These are phyloP conservation scores for Noctua comes DNA, from an alignment of 2,888 invertebrate species.

Conservation along the genomic window DNA sequence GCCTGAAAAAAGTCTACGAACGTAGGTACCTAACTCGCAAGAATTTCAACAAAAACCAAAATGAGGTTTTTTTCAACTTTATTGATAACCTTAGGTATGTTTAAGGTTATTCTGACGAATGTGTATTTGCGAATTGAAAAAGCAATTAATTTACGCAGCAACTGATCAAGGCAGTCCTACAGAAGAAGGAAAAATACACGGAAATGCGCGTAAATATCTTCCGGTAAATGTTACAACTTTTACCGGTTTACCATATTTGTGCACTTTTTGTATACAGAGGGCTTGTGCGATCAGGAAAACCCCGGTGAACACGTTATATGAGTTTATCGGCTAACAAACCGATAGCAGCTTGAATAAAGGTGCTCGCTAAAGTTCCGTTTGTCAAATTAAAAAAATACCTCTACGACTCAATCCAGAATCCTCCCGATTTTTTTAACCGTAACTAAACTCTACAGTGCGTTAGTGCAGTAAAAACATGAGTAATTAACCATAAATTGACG, in stretches of 20 bases:
- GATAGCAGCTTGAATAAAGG: no score
- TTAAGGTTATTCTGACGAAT: conserved; percentile 1
- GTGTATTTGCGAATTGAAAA: conserved; percentile 1
- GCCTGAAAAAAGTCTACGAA: neutral
- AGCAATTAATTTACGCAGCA: neutral
- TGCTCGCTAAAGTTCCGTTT: no score
- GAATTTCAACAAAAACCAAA: neutral
- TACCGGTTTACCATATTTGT: conserved; percentile 25
- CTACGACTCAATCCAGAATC: neutral
- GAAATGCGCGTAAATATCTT: conserved; percentile 11
- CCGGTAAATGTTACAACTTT: conserved; percentile 36
- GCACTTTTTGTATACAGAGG: conserved; percentile 6
- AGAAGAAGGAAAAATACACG: neutral
- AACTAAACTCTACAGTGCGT: neutral
- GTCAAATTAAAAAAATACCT: neutral
- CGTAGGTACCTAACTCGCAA: neutral
- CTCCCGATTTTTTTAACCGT: no score
- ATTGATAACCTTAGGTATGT: neutral
- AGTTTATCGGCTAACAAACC: neutral
- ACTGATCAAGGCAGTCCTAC: conserved; percentile 3
- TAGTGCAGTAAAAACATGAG: neutral
- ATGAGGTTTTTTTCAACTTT: conserved; percentile 3
- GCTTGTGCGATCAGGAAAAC: conserved; percentile 26
- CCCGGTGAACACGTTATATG: neutral
- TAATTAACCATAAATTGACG: neutral